Evolutionary conservation across 2,888 invertebrate species (phyloP), one percentile per base, ranked within the genome.

Genomic region (Eupithecia dodoneata): DNA sequence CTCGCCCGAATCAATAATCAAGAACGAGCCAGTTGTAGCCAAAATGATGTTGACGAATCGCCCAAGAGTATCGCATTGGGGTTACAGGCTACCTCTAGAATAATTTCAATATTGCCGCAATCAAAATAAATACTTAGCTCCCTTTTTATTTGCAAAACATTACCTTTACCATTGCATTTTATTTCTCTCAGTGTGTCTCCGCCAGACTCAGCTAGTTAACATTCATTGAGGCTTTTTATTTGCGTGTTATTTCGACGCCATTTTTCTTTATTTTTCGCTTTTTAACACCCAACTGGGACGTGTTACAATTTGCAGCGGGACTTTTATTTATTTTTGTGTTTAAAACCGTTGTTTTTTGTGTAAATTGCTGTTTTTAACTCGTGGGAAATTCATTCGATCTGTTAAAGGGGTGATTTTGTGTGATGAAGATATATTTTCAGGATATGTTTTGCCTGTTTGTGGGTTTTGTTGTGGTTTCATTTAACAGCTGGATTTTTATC

Each of bases 171-270:
- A 52, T 52, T 52, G 6, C 0, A 30, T 47, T 63, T 63, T 18
- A 47, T 59, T 12, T 55, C 55, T 41, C 82, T 42, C 71, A 63
- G 5, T 80, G 71, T 75, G 71, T 12, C 76, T 30, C 80, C 0
- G 45, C 15, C 79, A 65, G 73, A 41, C 66, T 12, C 71, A 41
- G 83, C 87, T 88, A 85, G 87, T 89, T 90, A 89, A 83, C 85
- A 88, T 88, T 88, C 88, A 87, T 86, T 80, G 84, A 71, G 76
- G 76, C 79, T 81, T 83, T 85, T 85, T 85, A 84, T 86, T 86
- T 85, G 84, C 81, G 81, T 84, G 86, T 84, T 85, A 82, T 80
- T 74, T 71, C 30, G 71, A 71, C 75, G 76, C 83, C 83, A 86
- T 86, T 87, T 76, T 87, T 83, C 83, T 82, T 82, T 82, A 81